These are phyloP conservation scores for Ptychadena robeensis DNA, from an alignment of 2,797 vertebrate genomes.

Conservation along the genomic window DNA sequence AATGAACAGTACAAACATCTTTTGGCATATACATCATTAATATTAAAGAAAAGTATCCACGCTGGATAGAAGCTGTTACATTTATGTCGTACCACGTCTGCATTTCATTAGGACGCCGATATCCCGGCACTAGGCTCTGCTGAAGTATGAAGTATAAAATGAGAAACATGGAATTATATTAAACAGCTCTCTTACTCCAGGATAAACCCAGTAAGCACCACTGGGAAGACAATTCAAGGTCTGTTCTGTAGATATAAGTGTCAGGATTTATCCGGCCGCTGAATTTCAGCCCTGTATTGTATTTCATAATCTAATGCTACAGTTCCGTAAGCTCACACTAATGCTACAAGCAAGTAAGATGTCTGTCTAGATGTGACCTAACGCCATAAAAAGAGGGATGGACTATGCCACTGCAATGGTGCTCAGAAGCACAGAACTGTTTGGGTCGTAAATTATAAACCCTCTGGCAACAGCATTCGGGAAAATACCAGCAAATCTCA, in stretches of 20 bases:
- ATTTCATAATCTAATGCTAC: conserved; percentile 11
- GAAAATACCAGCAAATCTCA: neutral
- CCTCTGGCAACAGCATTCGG: neutral
- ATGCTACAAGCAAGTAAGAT: neutral
- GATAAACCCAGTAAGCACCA: conserved; percentile 32
- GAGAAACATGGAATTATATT: conserved; percentile 57
- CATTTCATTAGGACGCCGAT: conserved; percentile 52
- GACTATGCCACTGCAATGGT: neutral
- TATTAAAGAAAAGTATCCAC: conserved; percentile 27
- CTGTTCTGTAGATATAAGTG: conserved; percentile 24
- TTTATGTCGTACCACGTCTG: conserved; percentile 43
- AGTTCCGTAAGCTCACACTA: neutral
- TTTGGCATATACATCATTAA: conserved; percentile 54
- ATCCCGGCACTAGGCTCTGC: conserved; percentile 46
- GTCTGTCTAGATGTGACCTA: neutral
- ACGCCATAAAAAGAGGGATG: neutral
- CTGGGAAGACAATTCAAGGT: conserved; percentile 36
- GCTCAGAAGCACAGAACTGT: neutral
- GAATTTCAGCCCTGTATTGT: neutral
- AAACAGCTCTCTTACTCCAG: conserved; percentile 43
- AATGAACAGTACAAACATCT: conserved; percentile 60
- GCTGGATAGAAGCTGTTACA: conserved; percentile 33
- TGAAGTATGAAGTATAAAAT: conserved; percentile 56
- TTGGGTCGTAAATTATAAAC: neutral
- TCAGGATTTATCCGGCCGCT: conserved; percentile 16